phyloP scores from a whole-genome alignment of 2,797 vertebrate genomes.

The Pipistrellus nathusii region DNA sequence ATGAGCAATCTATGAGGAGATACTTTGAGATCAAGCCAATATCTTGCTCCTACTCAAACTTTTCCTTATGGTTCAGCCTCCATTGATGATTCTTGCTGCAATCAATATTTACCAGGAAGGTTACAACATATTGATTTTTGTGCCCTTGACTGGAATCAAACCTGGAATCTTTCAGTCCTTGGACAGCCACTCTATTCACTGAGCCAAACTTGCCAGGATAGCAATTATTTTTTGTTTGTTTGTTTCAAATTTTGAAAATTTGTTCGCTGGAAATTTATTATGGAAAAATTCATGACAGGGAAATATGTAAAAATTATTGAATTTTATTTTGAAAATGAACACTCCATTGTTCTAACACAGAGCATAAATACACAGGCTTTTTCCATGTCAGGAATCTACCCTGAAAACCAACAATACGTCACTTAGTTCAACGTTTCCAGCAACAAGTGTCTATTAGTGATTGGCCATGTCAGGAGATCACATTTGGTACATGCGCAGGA shows the following conservation, averaged over 20 bases:
- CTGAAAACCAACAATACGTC: neutral
- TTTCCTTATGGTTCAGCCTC: neutral
- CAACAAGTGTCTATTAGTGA: neutral
- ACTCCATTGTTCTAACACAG: neutral
- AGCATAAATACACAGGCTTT: neutral
- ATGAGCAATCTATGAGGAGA: neutral
- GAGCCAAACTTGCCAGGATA: no score
- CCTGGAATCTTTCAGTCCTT: no score
- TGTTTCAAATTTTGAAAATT: neutral
- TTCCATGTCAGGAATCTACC: neutral
- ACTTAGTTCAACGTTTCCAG: neutral
- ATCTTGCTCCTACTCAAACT: neutral
- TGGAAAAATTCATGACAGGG: neutral
- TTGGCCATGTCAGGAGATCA: neutral
- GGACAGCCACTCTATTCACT: no score
- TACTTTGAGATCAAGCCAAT: conserved; percentile 22
- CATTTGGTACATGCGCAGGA: neutral
- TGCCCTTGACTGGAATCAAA: no score
- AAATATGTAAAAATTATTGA: neutral
- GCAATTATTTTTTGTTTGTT: neutral
- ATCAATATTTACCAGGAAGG: neutral
- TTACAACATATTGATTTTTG: neutral
- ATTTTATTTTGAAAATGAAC: neutral
- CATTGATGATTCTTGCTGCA: neutral
- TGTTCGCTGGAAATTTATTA: neutral